Conservation (phyloP, 2,888 invertebrate species). For the Drosophila limbata region DNA sequence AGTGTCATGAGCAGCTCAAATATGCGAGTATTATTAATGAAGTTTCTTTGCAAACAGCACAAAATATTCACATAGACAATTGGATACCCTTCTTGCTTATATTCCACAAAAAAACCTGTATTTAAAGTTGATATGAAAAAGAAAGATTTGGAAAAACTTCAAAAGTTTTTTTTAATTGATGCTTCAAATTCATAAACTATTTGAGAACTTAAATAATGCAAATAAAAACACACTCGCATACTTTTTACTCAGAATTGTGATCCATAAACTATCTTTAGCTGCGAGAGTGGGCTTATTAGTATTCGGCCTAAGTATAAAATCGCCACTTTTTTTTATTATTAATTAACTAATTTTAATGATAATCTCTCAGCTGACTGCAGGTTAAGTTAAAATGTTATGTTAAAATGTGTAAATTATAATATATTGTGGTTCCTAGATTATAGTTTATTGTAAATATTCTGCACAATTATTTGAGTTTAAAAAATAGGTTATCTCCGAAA, state of each 20-base stretch:
- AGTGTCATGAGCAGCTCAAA: slow-evolving; percentile 23
- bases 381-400: no score
- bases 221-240: background rate
- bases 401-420: no score
- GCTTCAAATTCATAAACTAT: background rate
- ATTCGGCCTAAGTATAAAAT: no score
- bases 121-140: background rate
- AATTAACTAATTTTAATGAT: background rate
- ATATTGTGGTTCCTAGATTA: no score
- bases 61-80: background rate
- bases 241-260: background rate
- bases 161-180: background rate
- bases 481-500: no score
- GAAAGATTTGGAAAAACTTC: background rate
- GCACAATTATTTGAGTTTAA: no score
- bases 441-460: no score
- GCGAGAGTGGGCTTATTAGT: background rate
- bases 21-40: slow-evolving; percentile 32
- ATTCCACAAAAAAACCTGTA: background rate
- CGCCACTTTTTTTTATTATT: background rate
- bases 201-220: background rate
- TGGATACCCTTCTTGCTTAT: background rate
- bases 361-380: no score
- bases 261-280: slow-evolving; percentile 4
- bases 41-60: slow-evolving; percentile 14